Base-by-base conservation (phyloP, 2,888 invertebrate species). In the Meloe dianella region DNA sequence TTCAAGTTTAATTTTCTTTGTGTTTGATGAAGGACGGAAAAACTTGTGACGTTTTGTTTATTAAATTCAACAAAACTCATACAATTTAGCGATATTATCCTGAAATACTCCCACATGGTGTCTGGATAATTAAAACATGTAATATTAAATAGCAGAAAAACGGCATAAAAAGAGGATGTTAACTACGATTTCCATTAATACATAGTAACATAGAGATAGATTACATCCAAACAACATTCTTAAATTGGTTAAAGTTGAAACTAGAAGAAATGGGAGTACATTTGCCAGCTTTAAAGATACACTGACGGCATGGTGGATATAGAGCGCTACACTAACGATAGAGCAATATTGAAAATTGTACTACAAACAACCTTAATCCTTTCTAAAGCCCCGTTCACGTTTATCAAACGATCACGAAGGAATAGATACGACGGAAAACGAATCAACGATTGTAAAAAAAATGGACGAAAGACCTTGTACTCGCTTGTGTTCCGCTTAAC, bases 341-440 rank as follows among this genome's bases (percentile, higher is more conserved):
- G 4, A 57, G 57, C 59, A 64, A 54, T 51, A 54, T 29, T 62
- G 24, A 27, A 47, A 64, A 64, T 61, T 57, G 63, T 61, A 63
- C 57, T 65, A 63, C 63, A 65, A 68, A 57, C 54, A 60, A 66
- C 66, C 63, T 61, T 68, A 65, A 58, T 66, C 65, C 61, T 66
- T 65, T 57, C 27, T 63, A 63, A 67, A 64, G 61, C 54, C 57
- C 57, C 32, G n/a, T n/a, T n/a, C n/a, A n/a, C n/a, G n/a, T n/a
- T n/a, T n/a, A n/a, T n/a, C n/a, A n/a, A n/a, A n/a, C n/a, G n/a
- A n/a, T n/a, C n/a, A n/a, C n/a, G n/a, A n/a, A n/a, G n/a, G n/a
- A n/a, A n/a, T n/a, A n/a, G n/a, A n/a, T n/a, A n/a, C n/a, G n/a
- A n/a, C n/a, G n/a, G n/a, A n/a, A n/a, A n/a, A n/a, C n/a, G n/a